Evolutionary conservation across 2,888 invertebrate genomes (phyloP).

Genomic region (Synanthedon tipuliformis): DNA sequence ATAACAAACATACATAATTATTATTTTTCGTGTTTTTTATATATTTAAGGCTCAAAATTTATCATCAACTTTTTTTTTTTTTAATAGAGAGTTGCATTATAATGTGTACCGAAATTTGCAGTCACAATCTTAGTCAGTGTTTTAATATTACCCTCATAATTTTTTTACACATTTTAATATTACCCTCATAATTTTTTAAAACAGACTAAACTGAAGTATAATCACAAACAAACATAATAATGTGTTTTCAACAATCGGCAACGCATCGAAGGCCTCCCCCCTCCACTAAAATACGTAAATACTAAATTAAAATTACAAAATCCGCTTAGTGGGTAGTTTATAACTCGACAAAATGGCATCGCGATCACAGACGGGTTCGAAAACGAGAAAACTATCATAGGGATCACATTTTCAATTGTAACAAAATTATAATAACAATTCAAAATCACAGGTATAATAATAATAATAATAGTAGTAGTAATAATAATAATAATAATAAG

Average conservation of each 20-base stretch:
- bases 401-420: conserved; percentile 47
- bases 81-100: too few species aligned
- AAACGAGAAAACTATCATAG: conserved; percentile 45
- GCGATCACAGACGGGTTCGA: conserved; percentile 54
- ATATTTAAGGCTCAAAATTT: too few species aligned
- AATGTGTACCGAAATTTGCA: too few species aligned
- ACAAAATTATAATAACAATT: conserved; percentile 39
- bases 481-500: conserved; percentile 3
- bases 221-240: not conserved
- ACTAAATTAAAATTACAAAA: conserved; percentile 34
- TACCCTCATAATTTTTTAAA: too few species aligned
- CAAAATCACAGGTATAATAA: conserved; percentile 52
- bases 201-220: not conserved
- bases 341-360: conserved; percentile 45
- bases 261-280: not conserved
- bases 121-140: too few species aligned
- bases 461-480: not conserved
- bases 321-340: conserved; percentile 39
- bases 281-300: not conserved
- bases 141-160: too few species aligned
- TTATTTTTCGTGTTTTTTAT: too few species aligned
- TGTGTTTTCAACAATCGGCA: not conserved
- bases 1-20: too few species aligned
- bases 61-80: too few species aligned
- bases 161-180: too few species aligned